These are phyloP conservation scores for Apis laboriosa DNA, from an alignment of 1,140 invertebrate genomes.

Conservation along the genomic window DNA sequence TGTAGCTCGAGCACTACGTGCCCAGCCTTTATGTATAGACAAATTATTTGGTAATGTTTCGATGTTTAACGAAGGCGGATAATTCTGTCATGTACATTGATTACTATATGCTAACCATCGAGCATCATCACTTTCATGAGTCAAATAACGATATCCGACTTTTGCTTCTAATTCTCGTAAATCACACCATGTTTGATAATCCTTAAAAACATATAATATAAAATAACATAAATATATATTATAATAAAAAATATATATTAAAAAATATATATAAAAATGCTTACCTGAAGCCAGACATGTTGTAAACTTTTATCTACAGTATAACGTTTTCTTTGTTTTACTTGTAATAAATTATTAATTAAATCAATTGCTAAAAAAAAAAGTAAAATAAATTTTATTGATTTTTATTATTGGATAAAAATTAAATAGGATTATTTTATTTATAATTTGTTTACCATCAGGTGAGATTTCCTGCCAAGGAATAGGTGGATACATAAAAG, in stretches of 20 bases:
- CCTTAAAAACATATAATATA: constrained; percentile 81
- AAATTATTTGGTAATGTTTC: constrained; percentile 65
- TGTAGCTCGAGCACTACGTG: constrained; percentile 74
- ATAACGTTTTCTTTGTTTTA: constrained; percentile 98
- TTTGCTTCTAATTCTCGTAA: constrained; percentile 92
- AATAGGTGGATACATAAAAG: constrained; percentile 99
- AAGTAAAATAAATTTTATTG: not conserved
- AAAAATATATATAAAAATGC: not conserved
- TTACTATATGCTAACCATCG: constrained; percentile 87
- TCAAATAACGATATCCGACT: constrained; percentile 93
- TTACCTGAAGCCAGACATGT: constrained; percentile 96
- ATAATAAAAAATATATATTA: too few species aligned
- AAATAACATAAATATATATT: not conserved
- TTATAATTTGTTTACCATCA: constrained; percentile 86
- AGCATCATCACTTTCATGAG: constrained; percentile 97
- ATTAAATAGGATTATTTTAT: constrained; percentile 25
- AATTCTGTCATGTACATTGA: constrained; percentile 79
- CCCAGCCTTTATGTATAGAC: constrained; percentile 75
- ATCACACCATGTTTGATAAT: constrained; percentile 98
- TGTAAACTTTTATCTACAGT: constrained; percentile 97
- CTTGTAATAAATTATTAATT: constrained; percentile 98
- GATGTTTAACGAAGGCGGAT: constrained; percentile 66
- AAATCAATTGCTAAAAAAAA: constrained; percentile 93
- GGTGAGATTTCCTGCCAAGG: constrained; percentile 99
- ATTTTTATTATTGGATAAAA: constrained; percentile 13